Conservation (phyloP, 2,113 vertebrate genomes). For the Grallaria varia region DNA sequence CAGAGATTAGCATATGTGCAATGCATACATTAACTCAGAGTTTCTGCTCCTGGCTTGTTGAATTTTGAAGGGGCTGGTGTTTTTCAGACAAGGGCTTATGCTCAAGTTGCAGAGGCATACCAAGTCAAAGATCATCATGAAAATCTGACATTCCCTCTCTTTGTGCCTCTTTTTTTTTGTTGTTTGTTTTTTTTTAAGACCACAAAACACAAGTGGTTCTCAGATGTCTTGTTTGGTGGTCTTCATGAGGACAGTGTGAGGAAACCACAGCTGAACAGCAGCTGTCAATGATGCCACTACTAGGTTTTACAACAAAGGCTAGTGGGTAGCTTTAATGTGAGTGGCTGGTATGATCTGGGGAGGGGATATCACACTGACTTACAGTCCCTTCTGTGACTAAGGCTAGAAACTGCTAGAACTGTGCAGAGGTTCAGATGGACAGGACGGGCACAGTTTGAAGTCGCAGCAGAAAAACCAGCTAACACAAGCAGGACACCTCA, state of each 20-base stretch:
- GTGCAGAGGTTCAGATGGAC: background rate
- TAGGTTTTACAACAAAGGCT: background rate
- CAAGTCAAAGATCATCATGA: background rate
- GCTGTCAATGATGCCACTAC: background rate
- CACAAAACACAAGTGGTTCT: conserved; percentile 10
- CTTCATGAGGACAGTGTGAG: background rate
- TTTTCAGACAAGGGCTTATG: background rate
- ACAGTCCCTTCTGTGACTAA: background rate
- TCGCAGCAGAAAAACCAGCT: background rate
- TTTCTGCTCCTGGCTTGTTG: background rate
- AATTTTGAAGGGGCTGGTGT: background rate
- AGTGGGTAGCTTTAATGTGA: background rate
- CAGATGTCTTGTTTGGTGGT: conserved; percentile 18
- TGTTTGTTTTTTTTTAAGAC: background rate
- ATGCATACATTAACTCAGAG: background rate
- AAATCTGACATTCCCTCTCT: background rate
- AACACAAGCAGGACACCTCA: background rate
- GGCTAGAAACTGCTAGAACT: background rate
- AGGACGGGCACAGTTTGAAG: background rate
- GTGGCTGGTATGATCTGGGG: background rate
- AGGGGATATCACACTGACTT: background rate
- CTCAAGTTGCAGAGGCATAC: background rate
- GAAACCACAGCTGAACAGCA: conserved; percentile 28
- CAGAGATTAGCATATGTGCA: background rate
- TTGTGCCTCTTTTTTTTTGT: background rate